Base-by-base conservation (phyloP, 1,140 invertebrate species). In the Neelides sp. region DNA sequence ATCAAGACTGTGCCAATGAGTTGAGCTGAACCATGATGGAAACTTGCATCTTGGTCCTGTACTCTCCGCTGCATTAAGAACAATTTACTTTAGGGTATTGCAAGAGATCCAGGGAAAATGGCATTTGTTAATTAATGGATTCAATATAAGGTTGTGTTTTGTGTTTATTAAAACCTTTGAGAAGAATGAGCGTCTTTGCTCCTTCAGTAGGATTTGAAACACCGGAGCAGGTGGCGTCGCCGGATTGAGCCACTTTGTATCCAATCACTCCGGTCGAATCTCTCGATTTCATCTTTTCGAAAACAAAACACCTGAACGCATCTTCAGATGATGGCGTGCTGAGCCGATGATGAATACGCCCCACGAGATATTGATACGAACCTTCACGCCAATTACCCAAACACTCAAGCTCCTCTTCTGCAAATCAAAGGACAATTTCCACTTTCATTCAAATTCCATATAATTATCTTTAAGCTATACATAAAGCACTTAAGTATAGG, bases 351-450 rank as follows among this genome's bases (percentile, higher is more conserved):
- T 75, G 73, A 47, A 78, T 71, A 61, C 77, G 80, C 19, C 85
- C 85, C 32, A 90, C 83, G 49, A 90, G 73, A 68, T 88, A 91
- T 37, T 82, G 73, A 47, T 82, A 84, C 62, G 83, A 87, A 10
- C 85, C 85, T 65, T 90, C 85, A 67, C 87, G 89, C 86, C 86
- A 91, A 30, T 79, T 80, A 3, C 84, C 86, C 58, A 88, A 66
- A 63, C 86, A 90, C 53, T 83, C 79, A 39, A 90, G 68, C 64
- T 88, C 84, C 65, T 89, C 86, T 27, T 83, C 85, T 89, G 74
- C 26, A 68, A 67, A 66, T 66, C 41, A 58, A 67, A 51, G 39
- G 52, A 61, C 19, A 54, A 22, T 4, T 36, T 23, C 15, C n/a
- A 7, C 5, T 7, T 12, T 28, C 22, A 28, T 24, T 23, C 20